phyloP scores from a whole-genome alignment of 2,797 vertebrate genomes.

The Mus minutoides region DNA sequence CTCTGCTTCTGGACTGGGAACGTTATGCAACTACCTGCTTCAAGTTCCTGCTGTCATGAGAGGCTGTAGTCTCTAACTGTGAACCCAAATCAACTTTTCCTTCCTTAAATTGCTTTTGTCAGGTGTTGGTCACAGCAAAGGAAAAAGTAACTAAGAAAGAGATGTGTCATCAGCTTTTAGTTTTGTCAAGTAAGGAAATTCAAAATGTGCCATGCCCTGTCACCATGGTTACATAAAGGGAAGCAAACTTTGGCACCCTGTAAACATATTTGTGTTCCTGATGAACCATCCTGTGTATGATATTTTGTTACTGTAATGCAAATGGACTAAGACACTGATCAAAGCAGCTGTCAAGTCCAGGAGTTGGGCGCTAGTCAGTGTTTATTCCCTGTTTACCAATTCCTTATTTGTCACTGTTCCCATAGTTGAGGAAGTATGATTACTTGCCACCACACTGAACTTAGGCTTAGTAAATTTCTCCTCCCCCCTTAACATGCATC shows the following conservation, averaged over 20 bases:
- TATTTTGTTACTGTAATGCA: not conserved
- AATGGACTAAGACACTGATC: not conserved
- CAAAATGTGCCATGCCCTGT: not conserved
- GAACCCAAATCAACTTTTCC: no score
- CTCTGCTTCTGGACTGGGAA: not conserved
- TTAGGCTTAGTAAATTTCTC: not conserved
- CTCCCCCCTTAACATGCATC: not conserved
- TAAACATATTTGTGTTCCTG: not conserved
- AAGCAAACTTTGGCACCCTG: not conserved
- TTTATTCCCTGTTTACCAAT: not conserved
- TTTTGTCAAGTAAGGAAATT: slow-evolving; percentile 3
- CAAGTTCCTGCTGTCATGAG: not conserved
- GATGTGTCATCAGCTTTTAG: not conserved
- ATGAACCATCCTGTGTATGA: not conserved
- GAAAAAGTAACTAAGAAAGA: not conserved
- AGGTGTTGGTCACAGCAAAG: not conserved
- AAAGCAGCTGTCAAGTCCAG: not conserved
- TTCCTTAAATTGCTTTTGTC: not conserved
- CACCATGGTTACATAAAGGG: not conserved
- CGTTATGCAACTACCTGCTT: not conserved
- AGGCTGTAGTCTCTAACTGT: not conserved
- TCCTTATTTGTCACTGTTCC: not conserved
- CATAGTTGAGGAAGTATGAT: slow-evolving; percentile 2
- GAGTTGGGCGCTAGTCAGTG: not conserved
- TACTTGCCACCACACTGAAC: not conserved